phyloP scores from a whole-genome alignment of 2,888 invertebrate genomes.

The Toxonevra muliebris region DNA sequence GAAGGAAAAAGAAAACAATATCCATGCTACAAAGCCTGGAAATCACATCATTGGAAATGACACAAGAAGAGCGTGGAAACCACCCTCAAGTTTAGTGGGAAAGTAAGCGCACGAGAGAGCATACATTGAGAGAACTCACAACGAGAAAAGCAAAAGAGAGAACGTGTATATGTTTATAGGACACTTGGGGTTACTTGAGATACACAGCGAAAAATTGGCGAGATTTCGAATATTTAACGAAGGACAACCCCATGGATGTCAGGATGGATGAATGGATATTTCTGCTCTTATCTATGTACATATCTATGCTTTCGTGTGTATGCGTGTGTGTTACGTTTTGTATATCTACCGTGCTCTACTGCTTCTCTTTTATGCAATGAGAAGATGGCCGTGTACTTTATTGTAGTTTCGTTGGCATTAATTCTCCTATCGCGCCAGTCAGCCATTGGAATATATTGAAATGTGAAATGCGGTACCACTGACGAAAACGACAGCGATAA shows the following conservation, averaged over 20 bases:
- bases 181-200: neutral
- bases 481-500: slow-evolving; percentile 16
- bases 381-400: neutral
- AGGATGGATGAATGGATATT: too few species aligned
- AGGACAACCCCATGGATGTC: slow-evolving; percentile 21
- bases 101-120: neutral
- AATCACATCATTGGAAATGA: too few species aligned
- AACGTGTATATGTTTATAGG: too few species aligned
- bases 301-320: neutral
- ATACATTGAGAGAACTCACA: neutral
- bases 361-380: too few species aligned
- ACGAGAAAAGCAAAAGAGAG: too few species aligned
- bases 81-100: neutral
- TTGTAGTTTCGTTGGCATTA: slow-evolving; percentile 14
- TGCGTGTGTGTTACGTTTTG: too few species aligned
- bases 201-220: slow-evolving; percentile 27
- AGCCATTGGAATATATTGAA: too few species aligned
- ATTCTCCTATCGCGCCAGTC: too few species aligned
- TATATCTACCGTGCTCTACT: too few species aligned
- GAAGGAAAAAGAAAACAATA: neutral
- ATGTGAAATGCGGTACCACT: slow-evolving; percentile 10
- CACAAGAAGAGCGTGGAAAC: too few species aligned
- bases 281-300: neutral
- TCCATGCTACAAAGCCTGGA: neutral
- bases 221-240: slow-evolving; percentile 24